These are phyloP conservation scores for Cosmopolites sordidus DNA, from an alignment of 2,888 invertebrate genomes.

Conservation along the genomic window DNA sequence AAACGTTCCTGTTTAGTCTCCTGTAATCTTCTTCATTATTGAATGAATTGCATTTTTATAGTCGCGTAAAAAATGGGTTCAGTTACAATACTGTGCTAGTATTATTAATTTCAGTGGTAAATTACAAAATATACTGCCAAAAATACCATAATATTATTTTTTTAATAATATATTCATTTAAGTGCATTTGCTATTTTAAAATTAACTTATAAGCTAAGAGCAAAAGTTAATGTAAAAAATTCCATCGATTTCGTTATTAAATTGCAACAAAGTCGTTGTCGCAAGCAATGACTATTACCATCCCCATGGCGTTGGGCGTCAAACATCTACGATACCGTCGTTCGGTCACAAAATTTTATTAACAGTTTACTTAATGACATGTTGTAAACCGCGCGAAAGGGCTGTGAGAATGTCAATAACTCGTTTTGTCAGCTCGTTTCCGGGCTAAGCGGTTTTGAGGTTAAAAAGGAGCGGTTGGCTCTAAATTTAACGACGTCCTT, in stretches of 20 bases:
- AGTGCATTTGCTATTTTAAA: no score
- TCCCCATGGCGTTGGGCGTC: not conserved
- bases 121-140: no score
- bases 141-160: no score
- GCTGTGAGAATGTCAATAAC: constrained; percentile 16
- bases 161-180: no score
- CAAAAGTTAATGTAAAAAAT: not conserved
- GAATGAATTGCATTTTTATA: no score
- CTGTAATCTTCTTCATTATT: no score
- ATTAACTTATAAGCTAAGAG: no score
- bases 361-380: constrained; percentile 15
- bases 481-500: constrained; percentile 12
- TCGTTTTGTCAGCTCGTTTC: constrained; percentile 18
- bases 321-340: constrained; percentile 4
- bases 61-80: no score
- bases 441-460: constrained; percentile 11
- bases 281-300: not conserved
- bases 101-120: no score
- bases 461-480: constrained; percentile 6
- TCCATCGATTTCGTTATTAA: not conserved
- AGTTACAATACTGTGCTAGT: no score
- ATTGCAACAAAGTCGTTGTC: not conserved
- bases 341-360: constrained; percentile 15
- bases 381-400: constrained; percentile 7
- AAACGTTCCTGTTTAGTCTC: no score